These are phyloP conservation scores for Seira sanloemensis DNA, from an alignment of 2,888 invertebrate genomes.

Conservation along the genomic window DNA sequence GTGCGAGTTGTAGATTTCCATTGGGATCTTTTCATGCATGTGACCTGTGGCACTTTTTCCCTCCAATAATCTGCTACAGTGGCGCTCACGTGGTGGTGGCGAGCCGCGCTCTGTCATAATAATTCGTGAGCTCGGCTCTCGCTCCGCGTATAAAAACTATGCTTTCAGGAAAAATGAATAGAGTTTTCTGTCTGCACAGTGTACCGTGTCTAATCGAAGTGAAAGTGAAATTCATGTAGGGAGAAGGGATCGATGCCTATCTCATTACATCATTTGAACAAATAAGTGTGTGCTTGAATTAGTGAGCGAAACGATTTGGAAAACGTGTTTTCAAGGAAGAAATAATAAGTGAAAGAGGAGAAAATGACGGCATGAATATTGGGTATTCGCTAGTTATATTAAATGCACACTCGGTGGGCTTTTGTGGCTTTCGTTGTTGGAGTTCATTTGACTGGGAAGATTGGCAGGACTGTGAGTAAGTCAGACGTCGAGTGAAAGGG, in stretches of 20 bases:
- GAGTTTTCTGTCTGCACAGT: too few species aligned
- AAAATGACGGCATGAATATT: conserved; percentile 25
- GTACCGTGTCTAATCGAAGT: too few species aligned
- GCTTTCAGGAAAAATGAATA: too few species aligned
- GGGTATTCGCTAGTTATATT: neutral
- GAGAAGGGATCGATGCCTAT: neutral
- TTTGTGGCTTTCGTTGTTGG: conserved; percentile 9
- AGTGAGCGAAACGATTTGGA: conserved; percentile 38
- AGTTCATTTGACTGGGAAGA: conserved; percentile 19
- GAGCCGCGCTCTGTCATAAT: neutral
- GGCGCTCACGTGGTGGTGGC: conserved; percentile 26
- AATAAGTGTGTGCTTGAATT: conserved; percentile 23
- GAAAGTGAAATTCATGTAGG: too few species aligned
- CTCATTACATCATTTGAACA: conserved; percentile 22
- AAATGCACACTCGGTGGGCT: conserved; percentile 6
- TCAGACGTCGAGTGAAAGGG: too few species aligned
- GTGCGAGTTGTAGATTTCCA: conserved; percentile 24
- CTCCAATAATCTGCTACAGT: conserved; percentile 37
- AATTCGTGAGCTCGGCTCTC: neutral
- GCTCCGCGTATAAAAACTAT: neutral
- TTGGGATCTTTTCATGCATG: conserved; percentile 56
- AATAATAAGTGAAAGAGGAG: neutral
- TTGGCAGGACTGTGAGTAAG: conserved; percentile 25
- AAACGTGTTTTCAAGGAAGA: conserved; percentile 18
- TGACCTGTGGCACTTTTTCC: conserved; percentile 60